phyloP scores from a whole-genome alignment of 1,140 invertebrate species.

The Lepidurus packardi region DNA sequence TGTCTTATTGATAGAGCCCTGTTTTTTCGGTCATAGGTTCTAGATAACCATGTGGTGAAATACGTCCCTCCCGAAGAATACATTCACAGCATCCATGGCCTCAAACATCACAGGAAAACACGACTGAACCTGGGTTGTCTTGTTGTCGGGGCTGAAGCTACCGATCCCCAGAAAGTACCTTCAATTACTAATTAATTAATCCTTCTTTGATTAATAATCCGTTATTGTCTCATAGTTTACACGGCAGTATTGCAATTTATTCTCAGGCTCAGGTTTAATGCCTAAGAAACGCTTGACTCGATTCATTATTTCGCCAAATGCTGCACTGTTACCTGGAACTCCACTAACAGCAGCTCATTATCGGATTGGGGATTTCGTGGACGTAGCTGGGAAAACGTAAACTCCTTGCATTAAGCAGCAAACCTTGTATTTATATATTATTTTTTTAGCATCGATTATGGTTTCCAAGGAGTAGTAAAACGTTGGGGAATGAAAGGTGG shows the following conservation, averaged over 20 bases:
- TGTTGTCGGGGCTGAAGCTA: conserved; percentile 81
- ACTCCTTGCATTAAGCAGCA: conserved; percentile 41
- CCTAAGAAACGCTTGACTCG: conserved; percentile 77
- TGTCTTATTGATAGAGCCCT: background rate
- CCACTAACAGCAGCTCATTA: conserved; percentile 84
- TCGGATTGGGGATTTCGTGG: conserved; percentile 81
- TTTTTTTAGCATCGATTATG: conserved; percentile 69
- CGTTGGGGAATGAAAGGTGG: conserved; percentile 92
- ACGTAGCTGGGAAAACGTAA: conserved; percentile 88
- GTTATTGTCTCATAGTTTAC: conserved; percentile 58
- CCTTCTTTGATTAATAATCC: background rate
- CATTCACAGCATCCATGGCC: conserved; percentile 44
- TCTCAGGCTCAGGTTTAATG: conserved; percentile 75
- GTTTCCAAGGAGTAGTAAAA: conserved; percentile 98
- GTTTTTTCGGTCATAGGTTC: conserved; percentile 55
- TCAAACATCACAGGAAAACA: conserved; percentile 46
- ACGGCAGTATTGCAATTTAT: conserved; percentile 81
- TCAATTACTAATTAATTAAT: background rate
- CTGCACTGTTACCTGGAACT: conserved; percentile 81
- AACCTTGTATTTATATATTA: conserved; percentile 34
- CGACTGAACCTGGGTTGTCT: conserved; percentile 59
- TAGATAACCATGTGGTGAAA: conserved; percentile 93
- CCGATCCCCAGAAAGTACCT: conserved; percentile 66
- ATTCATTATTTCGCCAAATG: conserved; percentile 81
- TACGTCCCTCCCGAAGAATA: conserved; percentile 80